These are phyloP conservation scores for Patella ulyssiponensis DNA, from an alignment of 2,888 invertebrate genomes.

Conservation along the genomic window DNA sequence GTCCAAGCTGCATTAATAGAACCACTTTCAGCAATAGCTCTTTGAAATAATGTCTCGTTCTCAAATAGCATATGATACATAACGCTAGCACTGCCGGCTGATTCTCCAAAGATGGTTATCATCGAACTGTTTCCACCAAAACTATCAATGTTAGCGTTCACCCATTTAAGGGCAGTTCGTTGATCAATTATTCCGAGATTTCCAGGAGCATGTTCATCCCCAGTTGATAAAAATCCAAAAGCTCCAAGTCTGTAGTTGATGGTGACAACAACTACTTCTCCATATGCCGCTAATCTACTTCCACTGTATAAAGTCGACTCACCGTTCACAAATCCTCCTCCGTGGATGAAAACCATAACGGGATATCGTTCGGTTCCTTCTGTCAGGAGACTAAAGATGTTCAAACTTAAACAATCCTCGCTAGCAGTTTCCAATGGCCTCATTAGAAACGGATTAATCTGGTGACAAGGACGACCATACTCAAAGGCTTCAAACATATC, in stretches of 20 bases:
- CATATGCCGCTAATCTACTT: conserved; percentile 40
- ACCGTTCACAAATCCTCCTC: conserved; percentile 45
- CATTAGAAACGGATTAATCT: neutral
- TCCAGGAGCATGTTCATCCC: conserved; percentile 46
- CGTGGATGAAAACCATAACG: conserved; percentile 49
- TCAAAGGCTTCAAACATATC: conserved; percentile 85
- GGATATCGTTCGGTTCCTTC: conserved; percentile 18
- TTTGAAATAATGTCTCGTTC: conserved; percentile 22
- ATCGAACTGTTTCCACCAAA: conserved; percentile 31
- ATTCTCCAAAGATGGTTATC: conserved; percentile 26
- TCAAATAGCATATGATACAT: conserved; percentile 22
- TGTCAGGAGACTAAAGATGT: conserved; percentile 46
- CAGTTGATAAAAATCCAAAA: conserved; percentile 56
- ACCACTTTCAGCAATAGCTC: conserved; percentile 30
- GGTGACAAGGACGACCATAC: conserved; percentile 89
- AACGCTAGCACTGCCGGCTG: conserved; percentile 26
- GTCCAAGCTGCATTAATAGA: neutral
- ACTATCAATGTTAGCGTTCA: conserved; percentile 33
- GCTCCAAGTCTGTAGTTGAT: conserved; percentile 52
- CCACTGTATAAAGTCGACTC: conserved; percentile 45
- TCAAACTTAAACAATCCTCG: conserved; percentile 55
- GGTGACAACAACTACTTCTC: conserved; percentile 48
- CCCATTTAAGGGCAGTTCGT: conserved; percentile 50
- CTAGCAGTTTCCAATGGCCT: conserved; percentile 11
- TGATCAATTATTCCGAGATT: conserved; percentile 59